Base-by-base conservation (phyloP, 1,140 invertebrate species). In the Agraylea sexmaculata region DNA sequence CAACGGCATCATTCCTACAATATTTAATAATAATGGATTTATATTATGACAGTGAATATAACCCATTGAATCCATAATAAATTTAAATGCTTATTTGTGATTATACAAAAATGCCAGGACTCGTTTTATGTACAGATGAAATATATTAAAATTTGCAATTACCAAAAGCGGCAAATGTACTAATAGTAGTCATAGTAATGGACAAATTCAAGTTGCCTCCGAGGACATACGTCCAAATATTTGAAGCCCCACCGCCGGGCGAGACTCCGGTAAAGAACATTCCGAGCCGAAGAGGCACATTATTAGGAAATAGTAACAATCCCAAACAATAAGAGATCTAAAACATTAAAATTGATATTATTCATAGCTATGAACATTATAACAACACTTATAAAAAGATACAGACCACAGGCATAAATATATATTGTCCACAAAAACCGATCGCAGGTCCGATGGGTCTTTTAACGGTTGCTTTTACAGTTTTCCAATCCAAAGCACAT, bases 221-320 rank as follows among this genome's bases (percentile, higher is more conserved):
- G 0, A 96, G 59, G 20, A 92, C 71, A 42, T 86, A 74, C 1
- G 88, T 87, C 88, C 91, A 95, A 49, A 93, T 89, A 58, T 96
- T 96, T n/a, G 88, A 93, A 8, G 89, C 87, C 2, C 89, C 90
- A 1, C 91, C 91, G 20, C 83, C 89, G 11, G 91, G 91, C 40
- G 83, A 78, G 32, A 89, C 84, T 1, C 89, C 91, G 2, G 86
- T 85, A 51, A 91, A 87, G 64, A 95, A 95, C 54, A 95, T 71
- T 0, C 91, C 91, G 46, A 94, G 64, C 41, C 80, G 77, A 69
- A 90, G 71, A 41, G 75, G 72, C 13, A 77, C 64, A 37, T 71
- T 68, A 23, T 77, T 53, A 1, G 78, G 74, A 58, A 89, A 90
- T 7, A 92, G 59, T 11, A 79, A 47, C 40, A 74, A 68, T 2